Evolutionary conservation across 2,113 vertebrate species (phyloP).

Genomic region (Heptranchias perlo): DNA sequence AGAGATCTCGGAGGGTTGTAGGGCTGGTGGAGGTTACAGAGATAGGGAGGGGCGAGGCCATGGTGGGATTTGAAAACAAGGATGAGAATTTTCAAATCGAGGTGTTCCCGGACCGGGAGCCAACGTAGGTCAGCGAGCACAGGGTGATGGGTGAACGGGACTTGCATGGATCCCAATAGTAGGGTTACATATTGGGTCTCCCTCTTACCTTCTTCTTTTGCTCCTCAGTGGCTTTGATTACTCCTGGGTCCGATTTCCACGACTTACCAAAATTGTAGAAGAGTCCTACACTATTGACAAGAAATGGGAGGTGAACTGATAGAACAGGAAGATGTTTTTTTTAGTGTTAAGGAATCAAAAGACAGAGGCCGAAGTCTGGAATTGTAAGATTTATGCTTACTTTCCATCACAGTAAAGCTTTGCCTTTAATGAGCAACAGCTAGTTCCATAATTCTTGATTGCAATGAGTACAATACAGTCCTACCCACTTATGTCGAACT

Average conservation of each 20-base stretch:
- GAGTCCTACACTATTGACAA: constrained; percentile 84
- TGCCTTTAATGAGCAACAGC: no score
- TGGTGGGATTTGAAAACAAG: no score
- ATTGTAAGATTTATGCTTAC: neutral
- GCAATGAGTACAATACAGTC: neutral
- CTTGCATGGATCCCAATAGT: neutral
- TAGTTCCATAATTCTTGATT: neutral
- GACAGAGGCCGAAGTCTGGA: neutral
- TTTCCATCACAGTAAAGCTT: neutral
- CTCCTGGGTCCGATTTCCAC: constrained; percentile 97
- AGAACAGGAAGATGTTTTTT: constrained; percentile 84
- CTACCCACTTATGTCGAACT: neutral
- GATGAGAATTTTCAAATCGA: no score
- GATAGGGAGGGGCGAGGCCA: no score
- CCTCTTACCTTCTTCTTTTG: constrained; percentile 94
- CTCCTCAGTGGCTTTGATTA: constrained; percentile 97
- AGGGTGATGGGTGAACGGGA: no score
- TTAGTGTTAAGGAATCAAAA: constrained; percentile 71
- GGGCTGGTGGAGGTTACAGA: no score
- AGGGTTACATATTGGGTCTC: neutral
- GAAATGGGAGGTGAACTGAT: constrained; percentile 91
- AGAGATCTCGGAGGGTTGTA: no score
- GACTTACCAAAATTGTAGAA: constrained; percentile 99
- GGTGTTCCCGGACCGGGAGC: no score
- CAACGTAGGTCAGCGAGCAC: no score